Conservation (phyloP, 2,113 vertebrate species). For the Myodes glareolus region DNA sequence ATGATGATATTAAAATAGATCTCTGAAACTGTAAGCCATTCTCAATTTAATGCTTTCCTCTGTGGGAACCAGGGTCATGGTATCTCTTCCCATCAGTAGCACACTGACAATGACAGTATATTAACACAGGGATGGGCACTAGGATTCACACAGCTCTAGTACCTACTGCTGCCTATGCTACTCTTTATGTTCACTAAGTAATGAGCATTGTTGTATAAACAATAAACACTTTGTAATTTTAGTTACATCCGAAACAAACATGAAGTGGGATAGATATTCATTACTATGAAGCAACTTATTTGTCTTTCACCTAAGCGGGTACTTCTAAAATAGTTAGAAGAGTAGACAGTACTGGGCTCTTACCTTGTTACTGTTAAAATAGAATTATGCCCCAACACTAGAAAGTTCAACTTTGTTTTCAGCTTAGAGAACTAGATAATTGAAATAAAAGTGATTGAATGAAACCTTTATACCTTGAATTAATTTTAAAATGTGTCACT, state of each 20-base stretch:
- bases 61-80: no score
- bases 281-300: background rate
- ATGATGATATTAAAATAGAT: no score
- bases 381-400: background rate
- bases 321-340: background rate
- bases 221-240: background rate
- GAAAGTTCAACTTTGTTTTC: background rate
- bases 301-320: background rate
- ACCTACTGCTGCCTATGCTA: background rate
- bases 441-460: background rate
- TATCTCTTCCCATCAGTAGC: no score
- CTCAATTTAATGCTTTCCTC: no score
- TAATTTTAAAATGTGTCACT: background rate
- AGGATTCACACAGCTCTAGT: background rate
- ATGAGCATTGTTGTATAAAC: background rate
- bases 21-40: no score
- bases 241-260: background rate
- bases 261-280: background rate
- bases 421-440: background rate
- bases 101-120: background rate
- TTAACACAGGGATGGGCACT: background rate
- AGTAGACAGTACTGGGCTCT: background rate
- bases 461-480: background rate
- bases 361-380: background rate
- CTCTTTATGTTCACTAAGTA: slow-evolving; percentile 3